Evolutionary conservation across 2,888 invertebrate species (phyloP).

Genomic region (Leptopilina myrica): DNA sequence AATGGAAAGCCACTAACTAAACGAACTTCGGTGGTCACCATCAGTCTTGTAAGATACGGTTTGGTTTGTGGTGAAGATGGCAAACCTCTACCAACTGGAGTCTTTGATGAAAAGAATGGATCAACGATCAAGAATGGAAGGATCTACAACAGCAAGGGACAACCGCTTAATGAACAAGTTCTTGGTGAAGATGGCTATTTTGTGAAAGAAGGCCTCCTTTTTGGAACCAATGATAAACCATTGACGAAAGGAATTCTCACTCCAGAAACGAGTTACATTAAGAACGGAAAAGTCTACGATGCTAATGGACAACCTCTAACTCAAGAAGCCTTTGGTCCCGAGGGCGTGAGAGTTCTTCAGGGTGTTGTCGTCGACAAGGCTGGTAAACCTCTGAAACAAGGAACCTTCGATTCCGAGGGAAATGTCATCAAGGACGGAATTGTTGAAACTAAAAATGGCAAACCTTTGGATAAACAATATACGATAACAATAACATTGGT

Average conservation of each 20-base stretch:
- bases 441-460: slow-evolving; percentile 65
- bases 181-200: slow-evolving; percentile 64
- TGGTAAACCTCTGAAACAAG: slow-evolving; percentile 68
- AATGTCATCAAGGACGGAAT: slow-evolving; percentile 71
- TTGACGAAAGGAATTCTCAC: slow-evolving; percentile 62
- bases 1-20: slow-evolving; percentile 67
- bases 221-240: slow-evolving; percentile 65
- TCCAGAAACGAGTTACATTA: slow-evolving; percentile 68
- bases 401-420: slow-evolving; percentile 68
- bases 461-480: slow-evolving; percentile 70
- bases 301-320: slow-evolving; percentile 66
- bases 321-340: slow-evolving; percentile 72
- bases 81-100: slow-evolving; percentile 67
- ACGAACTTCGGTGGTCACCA: slow-evolving; percentile 63
- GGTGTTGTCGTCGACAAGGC: slow-evolving; percentile 69
- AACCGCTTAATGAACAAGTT: slow-evolving; percentile 64
- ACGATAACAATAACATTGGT: slow-evolving; percentile 68
- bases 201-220: slow-evolving; percentile 69
- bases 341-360: slow-evolving; percentile 68
- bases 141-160: slow-evolving; percentile 66
- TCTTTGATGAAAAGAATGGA: slow-evolving; percentile 66
- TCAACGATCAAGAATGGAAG: slow-evolving; percentile 69
- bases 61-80: slow-evolving; percentile 69
- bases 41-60: slow-evolving; percentile 69
- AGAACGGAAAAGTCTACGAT: slow-evolving; percentile 68